phyloP scores from a whole-genome alignment of 2,888 invertebrate species.

The Matsumyia berberina region DNA sequence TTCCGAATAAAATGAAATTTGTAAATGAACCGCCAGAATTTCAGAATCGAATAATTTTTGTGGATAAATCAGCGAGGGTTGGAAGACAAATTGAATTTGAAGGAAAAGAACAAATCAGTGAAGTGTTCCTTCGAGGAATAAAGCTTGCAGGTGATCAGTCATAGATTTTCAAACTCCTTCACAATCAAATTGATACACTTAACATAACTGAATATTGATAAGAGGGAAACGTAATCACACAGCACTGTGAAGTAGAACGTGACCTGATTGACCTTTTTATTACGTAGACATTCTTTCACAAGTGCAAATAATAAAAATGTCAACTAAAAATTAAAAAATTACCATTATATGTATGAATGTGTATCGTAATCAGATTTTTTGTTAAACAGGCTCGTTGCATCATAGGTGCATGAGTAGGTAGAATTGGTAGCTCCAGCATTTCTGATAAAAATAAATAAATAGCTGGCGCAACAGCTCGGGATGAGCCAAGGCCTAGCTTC shows the following conservation, averaged over 20 bases:
- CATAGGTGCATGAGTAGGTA: too few species aligned
- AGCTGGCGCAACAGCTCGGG: too few species aligned
- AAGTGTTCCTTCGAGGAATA: not conserved
- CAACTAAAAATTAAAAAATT: not conserved
- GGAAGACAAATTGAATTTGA: slow-evolving; percentile 2
- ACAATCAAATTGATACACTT: slow-evolving; percentile 5
- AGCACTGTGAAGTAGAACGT: not conserved
- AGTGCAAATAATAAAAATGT: slow-evolving; percentile 1
- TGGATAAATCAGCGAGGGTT: not conserved
- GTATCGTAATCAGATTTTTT: too few species aligned
- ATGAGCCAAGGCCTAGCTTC: too few species aligned
- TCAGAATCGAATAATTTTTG: slow-evolving; percentile 23
- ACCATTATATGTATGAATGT: too few species aligned
- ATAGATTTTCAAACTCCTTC: not conserved
- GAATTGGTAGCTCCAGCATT: too few species aligned
- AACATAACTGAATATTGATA: slow-evolving; percentile 21
- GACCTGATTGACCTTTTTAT: not conserved
- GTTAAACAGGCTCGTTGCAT: too few species aligned
- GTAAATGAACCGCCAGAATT: slow-evolving; percentile 43
- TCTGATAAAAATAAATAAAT: too few species aligned
- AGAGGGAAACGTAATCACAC: not conserved
- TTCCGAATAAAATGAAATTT: slow-evolving; percentile 39
- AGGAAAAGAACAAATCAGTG: not conserved
- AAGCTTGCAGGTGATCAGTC: not conserved
- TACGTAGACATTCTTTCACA: not conserved